A percentile compares a stretch with the other conserved stretches of the same genome.
phyloP scores from a whole-genome alignment of 2,888 invertebrate genomes.

The Meiosimyza decipiens region DNA sequence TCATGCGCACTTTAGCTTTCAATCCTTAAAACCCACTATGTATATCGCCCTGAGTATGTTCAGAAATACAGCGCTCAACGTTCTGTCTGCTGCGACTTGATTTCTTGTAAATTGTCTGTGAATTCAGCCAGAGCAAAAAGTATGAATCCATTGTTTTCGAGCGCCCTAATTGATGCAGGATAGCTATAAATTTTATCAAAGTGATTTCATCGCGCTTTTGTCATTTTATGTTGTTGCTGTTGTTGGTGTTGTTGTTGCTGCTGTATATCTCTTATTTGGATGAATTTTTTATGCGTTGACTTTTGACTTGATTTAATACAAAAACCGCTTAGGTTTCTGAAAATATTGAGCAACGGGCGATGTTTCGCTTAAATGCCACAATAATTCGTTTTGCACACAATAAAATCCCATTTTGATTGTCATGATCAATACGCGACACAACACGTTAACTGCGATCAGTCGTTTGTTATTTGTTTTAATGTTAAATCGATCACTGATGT shows the following conservation, averaged over 20 bases:
- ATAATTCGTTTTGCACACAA: conserved; percentile 41
- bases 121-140: not conserved
- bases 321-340: too few species aligned
- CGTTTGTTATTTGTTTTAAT: conserved; percentile 4
- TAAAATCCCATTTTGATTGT: conserved; percentile 29
- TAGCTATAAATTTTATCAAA: conserved; percentile 61
- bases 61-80: not conserved
- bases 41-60: too few species aligned
- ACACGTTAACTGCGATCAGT: not conserved
- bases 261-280: not conserved
- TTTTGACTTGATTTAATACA: not conserved
- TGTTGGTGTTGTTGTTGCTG: not conserved
- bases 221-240: conserved; percentile 3
- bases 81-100: conserved; percentile 11
- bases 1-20: not conserved
- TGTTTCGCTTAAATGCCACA: conserved; percentile 35
- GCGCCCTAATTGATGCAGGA: conserved; percentile 65
- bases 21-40: too few species aligned
- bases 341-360: too few species aligned
- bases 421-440: conserved; percentile 7
- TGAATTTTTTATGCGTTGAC: conserved; percentile 1
- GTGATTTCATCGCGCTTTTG: conserved; percentile 35
- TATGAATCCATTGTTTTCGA: conserved; percentile 40
- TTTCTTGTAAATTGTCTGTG: too few species aligned
- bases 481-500: not conserved